A percentile compares a stretch with the other conserved stretches of the same genome.
These are phyloP conservation scores for Lophotis ruficrista DNA, from an alignment of 2,113 vertebrate genomes.

Conservation along the genomic window DNA sequence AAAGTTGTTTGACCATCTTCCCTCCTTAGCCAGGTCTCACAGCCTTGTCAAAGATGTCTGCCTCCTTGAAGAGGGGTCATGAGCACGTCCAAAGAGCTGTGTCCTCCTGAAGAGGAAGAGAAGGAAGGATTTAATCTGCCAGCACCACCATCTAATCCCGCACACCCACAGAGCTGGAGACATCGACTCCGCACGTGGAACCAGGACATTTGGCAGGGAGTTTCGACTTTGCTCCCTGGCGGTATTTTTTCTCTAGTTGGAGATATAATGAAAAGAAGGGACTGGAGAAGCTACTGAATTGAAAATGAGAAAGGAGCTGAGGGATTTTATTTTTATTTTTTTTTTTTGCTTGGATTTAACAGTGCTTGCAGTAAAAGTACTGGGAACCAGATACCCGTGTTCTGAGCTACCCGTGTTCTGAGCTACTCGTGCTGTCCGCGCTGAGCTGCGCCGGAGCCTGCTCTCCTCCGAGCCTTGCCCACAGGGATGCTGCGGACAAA, in stretches of 20 bases:
- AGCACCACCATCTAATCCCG: background rate
- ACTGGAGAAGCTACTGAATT: background rate
- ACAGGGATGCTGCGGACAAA: rapidly evolving
- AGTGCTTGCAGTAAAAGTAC: background rate
- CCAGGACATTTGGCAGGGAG: background rate
- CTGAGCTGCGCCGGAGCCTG: background rate
- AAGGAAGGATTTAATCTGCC: background rate
- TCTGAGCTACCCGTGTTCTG: rapidly evolving
- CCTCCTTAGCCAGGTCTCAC: background rate
- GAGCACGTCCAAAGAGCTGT: background rate
- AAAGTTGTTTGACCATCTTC: background rate
- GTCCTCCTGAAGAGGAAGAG: background rate
- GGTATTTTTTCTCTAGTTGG: background rate
- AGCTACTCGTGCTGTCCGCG: rapidly evolving
- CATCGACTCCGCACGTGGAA: background rate
- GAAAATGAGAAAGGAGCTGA: background rate
- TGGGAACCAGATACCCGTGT: background rate
- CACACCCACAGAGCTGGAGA: background rate
- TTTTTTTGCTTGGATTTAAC: background rate
- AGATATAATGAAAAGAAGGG: background rate
- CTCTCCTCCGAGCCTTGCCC: background rate
- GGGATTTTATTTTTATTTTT: too few relatives aligned
- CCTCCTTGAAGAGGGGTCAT: background rate
- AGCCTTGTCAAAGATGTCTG: background rate
- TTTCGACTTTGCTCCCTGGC: background rate